A percentile compares a stretch with the other conserved stretches of the same genome.
Evolutionary conservation across 2,888 invertebrate genomes (phyloP).

Genomic region (Amblyteles armatorius): DNA sequence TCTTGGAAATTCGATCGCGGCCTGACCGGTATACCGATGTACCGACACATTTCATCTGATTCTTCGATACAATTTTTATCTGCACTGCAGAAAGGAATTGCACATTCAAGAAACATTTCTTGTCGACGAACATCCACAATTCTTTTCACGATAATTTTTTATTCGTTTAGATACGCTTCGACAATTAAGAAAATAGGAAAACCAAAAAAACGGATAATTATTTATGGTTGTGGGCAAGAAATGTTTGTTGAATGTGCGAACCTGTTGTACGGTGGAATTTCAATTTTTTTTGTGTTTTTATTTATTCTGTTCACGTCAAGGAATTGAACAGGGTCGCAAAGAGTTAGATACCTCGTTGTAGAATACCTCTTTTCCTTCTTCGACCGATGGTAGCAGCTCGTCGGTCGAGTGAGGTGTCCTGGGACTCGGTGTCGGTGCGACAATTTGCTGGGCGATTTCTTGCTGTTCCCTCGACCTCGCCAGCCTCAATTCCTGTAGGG

Average conservation of each 20-base stretch:
- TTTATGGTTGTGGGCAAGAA: no score
- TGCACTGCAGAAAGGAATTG: not conserved
- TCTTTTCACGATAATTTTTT: not conserved
- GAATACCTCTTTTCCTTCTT: constrained; percentile 91
- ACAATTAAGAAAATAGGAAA: no score
- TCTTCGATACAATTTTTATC: not conserved
- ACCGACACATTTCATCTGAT: not conserved
- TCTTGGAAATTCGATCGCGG: not conserved
- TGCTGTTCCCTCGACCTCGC: constrained; percentile 89
- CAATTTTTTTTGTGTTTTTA: no score
- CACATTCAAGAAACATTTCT: not conserved
- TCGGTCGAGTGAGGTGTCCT: constrained; percentile 94
- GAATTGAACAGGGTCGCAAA: constrained; percentile 4
- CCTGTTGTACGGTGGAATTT: no score
- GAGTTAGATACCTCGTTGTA: constrained; percentile 78
- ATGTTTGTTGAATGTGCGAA: no score
- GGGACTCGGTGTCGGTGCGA: constrained; percentile 89
- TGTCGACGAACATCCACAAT: not conserved
- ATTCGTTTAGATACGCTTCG: no score
- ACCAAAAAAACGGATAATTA: no score
- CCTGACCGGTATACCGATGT: not conserved
- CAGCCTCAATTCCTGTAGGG: constrained; percentile 90
- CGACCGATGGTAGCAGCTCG: constrained; percentile 92
- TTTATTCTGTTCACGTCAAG: no score
- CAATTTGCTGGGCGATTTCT: constrained; percentile 81